Evolutionary conservation across 1,140 invertebrate species (phyloP).

Genomic region (Trachymyrmex cornetzi): DNA sequence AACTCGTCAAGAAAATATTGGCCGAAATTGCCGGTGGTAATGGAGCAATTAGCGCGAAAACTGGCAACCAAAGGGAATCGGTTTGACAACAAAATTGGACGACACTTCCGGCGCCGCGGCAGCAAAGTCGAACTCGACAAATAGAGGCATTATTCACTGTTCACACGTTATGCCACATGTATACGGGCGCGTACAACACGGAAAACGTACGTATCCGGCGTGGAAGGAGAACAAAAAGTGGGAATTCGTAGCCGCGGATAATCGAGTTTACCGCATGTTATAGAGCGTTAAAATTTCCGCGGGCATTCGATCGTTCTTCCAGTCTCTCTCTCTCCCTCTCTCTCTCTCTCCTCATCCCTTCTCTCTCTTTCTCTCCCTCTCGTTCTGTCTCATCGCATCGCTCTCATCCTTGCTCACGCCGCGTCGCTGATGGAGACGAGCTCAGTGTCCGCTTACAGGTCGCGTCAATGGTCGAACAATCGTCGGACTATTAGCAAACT

Average conservation of each 20-base stretch:
- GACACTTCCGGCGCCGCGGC: slow-evolving; percentile 63
- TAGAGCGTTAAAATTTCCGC: slow-evolving; percentile 74
- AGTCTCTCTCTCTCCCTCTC: slow-evolving; percentile 16
- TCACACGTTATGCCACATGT: slow-evolving; percentile 56
- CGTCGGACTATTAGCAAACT: slow-evolving; percentile 81
- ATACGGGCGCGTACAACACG: slow-evolving; percentile 47
- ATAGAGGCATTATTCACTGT: slow-evolving; percentile 60
- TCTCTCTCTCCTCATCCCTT: slow-evolving; percentile 24
- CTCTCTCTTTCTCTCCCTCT: slow-evolving; percentile 30
- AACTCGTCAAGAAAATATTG: slow-evolving; percentile 64
- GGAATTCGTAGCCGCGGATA: slow-evolving; percentile 73
- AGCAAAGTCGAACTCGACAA: slow-evolving; percentile 61
- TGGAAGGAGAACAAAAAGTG: slow-evolving; percentile 72
- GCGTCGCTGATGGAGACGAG: slow-evolving; percentile 10
- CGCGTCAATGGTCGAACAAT: slow-evolving; percentile 78
- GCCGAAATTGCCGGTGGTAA: slow-evolving; percentile 63
- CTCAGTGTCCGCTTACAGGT: slow-evolving; percentile 64
- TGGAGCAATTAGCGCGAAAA: slow-evolving; percentile 65
- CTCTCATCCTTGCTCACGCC: slow-evolving; percentile 26
- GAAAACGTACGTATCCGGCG: slow-evolving; percentile 65
- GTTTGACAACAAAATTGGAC: slow-evolving; percentile 65
- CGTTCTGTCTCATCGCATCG: slow-evolving; percentile 14
- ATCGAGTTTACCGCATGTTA: slow-evolving; percentile 75
- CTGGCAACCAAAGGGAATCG: slow-evolving; percentile 63
- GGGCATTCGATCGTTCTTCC: slow-evolving; percentile 59